These are phyloP conservation scores for Sebastes schlegelii DNA, from an alignment of 2,113 vertebrate species.

Conservation along the genomic window DNA sequence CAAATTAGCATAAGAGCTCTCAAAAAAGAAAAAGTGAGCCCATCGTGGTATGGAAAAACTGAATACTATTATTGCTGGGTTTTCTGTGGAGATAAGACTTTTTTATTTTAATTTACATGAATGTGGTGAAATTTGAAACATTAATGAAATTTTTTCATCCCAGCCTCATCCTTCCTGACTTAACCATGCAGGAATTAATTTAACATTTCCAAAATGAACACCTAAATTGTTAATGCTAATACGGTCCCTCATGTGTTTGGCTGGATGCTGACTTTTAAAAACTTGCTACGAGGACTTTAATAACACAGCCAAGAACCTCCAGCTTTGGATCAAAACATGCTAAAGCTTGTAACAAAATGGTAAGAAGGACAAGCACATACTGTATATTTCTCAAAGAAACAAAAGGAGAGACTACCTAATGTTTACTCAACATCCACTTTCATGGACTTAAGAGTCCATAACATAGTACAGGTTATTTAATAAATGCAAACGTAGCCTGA, in stretches of 20 bases:
- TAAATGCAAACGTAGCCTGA: background rate
- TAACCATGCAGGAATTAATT: constrained; percentile 9
- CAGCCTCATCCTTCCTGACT: background rate
- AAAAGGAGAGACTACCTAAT: no score
- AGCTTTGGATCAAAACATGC: no score
- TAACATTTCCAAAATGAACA: constrained; percentile 24
- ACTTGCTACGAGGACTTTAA: background rate
- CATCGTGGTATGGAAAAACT: background rate
- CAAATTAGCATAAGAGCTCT: constrained; percentile 22
- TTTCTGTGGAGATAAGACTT: constrained; percentile 17
- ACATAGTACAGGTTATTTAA: background rate
- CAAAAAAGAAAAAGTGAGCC: constrained; percentile 12
- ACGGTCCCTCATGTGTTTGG: background rate
- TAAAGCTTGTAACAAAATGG: no score
- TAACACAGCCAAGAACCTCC: background rate
- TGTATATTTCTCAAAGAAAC: no score
- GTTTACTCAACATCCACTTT: no score
- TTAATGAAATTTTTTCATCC: background rate
- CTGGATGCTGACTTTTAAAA: constrained; percentile 8
- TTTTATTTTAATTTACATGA: background rate
- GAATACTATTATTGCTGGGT: background rate
- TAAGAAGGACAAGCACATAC: no score
- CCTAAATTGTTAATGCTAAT: constrained; percentile 29
- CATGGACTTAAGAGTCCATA: no score
- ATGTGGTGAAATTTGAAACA: constrained; percentile 23